Base-by-base conservation (phyloP, 1,140 invertebrate genomes). In the Charaxes varanes region DNA sequence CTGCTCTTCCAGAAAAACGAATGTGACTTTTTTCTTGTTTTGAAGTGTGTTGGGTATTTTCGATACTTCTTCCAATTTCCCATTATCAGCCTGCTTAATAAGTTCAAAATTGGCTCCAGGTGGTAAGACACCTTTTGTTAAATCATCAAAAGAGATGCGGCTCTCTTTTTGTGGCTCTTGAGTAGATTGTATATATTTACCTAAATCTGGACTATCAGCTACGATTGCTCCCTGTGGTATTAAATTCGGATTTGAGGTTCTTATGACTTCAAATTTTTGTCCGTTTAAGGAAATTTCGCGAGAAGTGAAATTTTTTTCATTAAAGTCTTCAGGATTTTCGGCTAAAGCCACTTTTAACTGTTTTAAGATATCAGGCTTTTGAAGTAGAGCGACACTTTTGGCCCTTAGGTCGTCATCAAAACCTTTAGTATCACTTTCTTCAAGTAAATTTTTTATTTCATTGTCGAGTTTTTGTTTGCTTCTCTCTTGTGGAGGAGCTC, bases 1-100 rank as follows among this genome's bases (percentile, higher is more conserved):
- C 68, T 94, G 93, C 59, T 94, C 93, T 74, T 94, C 93, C 7
- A 94, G 76, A 17, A 94, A 90, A 2, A 94, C 93, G 54, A 94
- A 94, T 0, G 93, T 94, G 0, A 94, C 92, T 63, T 93, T 94
- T 69, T 93, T 94, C 40, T 91, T 89, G 51, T 87, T 84, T 2
- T 89, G 86, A n/a, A 90, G 53, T 52, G 86, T 87, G 15, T 83
- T 82, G 7, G 87, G 87, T 34, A 89, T 72, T 41, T 88, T 89
- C 1, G 86, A 86, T n/a, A 93, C 85, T 56, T 91, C 87, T 68
- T 93, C 91, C 1, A 93, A 66, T 43, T 88, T 89, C 6, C 91
- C 91, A 53, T 90, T 88, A 43, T 89, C 88, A 14, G 88, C 89
- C 30, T 93, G 90, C 46, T 90, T 89, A 18, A 94, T 87, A 1